phyloP scores from a whole-genome alignment of 2,888 invertebrate species.

The Morinoia aosen region DNA sequence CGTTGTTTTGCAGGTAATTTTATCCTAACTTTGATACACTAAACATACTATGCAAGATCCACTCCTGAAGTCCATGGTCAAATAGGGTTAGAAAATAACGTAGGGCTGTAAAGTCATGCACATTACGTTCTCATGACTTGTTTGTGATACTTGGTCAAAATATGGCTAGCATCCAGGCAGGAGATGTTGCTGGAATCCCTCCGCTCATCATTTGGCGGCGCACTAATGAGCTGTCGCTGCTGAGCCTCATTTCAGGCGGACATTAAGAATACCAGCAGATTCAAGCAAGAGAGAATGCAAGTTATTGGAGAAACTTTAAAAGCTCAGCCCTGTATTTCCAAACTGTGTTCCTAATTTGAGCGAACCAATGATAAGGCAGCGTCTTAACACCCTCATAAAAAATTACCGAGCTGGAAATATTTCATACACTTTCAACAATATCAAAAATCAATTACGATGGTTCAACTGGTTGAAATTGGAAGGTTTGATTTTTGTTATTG shows the following conservation, averaged over 20 bases:
- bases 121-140: neutral
- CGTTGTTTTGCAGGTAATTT: too few relatives aligned
- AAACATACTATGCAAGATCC: too few relatives aligned
- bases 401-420: neutral
- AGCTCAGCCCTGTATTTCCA: neutral
- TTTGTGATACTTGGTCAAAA: neutral
- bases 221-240: neutral
- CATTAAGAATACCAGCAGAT: neutral
- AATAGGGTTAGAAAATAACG: too few relatives aligned
- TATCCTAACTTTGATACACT: too few relatives aligned
- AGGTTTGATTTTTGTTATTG: neutral
- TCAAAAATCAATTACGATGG: neutral
- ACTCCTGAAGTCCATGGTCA: too few relatives aligned
- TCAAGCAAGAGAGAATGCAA: neutral
- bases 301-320: neutral
- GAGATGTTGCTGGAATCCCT: neutral
- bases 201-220: neutral
- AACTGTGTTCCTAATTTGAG: neutral
- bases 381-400: neutral
- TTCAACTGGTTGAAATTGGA: neutral
- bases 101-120: neutral
- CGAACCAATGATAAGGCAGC: too few relatives aligned
- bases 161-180: neutral
- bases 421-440: neutral
- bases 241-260: neutral